Evolutionary conservation across 2,888 invertebrate genomes (phyloP), one percentile per base, ranked within the genome.

Genomic region (Idaea aversata): DNA sequence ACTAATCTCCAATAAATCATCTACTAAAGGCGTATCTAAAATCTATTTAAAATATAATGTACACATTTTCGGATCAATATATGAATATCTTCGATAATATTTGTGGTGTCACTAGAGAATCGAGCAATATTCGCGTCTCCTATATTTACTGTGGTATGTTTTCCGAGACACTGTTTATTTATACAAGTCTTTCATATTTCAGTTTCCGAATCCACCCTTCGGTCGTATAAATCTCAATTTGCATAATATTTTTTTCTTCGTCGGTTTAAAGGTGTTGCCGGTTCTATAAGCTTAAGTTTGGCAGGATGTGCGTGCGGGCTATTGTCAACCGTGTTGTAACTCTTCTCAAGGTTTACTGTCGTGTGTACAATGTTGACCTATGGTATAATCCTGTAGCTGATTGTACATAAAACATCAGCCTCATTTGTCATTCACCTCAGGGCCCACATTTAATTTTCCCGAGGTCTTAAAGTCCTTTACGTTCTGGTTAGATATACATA

Each of bases 191-290:
- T 76, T 74, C 73, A 75, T 76, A 75, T 78, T 79, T 77, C 77
- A 75, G 80, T 81, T 75, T 78, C 75, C 69, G 73, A 73, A 75
- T 70, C 73, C 76, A 73, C 73, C 75, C 74, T 75, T 74, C 74
- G 72, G 74, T 68, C 72, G 82, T 80, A 83, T 84, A 81, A 83
- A 83, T 84, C 80, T 79, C 81, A 81, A 83, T 84, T 84, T 84
- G 77, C 84, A 84, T 84, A 83, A 83, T 82, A 82, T 80, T 82
- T 81, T 47, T 83, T 82, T 72, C 74, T 70, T 68, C 77, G 74
- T 69, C 77, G 75, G 77, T 82, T 77, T 78, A 73, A 77, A 80
- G 79, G 77, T 80, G 82, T 76, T 75, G 74, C 73, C 65, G 71
- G 71, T 68, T 73, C 72, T 70, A 72, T 71, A 68, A 71, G 71